Evolutionary conservation across 2,797 vertebrate species (phyloP).

Genomic region (Pelodytes ibericus): DNA sequence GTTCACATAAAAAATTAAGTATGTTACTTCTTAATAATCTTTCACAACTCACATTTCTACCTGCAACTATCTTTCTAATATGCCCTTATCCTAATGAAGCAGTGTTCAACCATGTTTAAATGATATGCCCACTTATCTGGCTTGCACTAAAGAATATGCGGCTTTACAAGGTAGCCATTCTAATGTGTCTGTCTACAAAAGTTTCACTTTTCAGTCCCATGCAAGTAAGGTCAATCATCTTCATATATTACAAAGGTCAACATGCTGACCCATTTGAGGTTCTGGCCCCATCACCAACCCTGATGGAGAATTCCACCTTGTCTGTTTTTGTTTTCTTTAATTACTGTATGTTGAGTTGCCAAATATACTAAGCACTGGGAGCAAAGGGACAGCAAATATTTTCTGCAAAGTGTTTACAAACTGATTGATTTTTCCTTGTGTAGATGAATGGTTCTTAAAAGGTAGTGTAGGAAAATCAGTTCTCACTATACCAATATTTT

Average conservation of each 20-base stretch:
- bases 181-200: conserved; percentile 8
- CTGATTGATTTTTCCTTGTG: neutral
- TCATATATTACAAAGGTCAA: neutral
- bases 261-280: neutral
- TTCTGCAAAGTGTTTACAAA: neutral
- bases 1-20: neutral
- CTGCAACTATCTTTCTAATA: neutral
- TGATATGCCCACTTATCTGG: conserved; percentile 15
- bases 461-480: neutral
- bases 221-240: conserved; percentile 10
- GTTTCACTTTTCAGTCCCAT: conserved; percentile 10
- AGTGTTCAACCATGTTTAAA: conserved; percentile 6
- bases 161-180: neutral
- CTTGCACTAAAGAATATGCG: conserved; percentile 19
- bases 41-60: neutral
- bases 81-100: neutral
- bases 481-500: neutral
- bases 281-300: neutral
- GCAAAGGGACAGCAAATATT: neutral
- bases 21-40: neutral
- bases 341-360: conserved; percentile 10
- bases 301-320: conserved; percentile 24
- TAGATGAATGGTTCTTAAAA: neutral
- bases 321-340: conserved; percentile 8
- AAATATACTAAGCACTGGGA: neutral